Evolutionary conservation across 2,888 invertebrate genomes (phyloP), one percentile per base, ranked within the genome.

Genomic region (Plagiodera versicolora): DNA sequence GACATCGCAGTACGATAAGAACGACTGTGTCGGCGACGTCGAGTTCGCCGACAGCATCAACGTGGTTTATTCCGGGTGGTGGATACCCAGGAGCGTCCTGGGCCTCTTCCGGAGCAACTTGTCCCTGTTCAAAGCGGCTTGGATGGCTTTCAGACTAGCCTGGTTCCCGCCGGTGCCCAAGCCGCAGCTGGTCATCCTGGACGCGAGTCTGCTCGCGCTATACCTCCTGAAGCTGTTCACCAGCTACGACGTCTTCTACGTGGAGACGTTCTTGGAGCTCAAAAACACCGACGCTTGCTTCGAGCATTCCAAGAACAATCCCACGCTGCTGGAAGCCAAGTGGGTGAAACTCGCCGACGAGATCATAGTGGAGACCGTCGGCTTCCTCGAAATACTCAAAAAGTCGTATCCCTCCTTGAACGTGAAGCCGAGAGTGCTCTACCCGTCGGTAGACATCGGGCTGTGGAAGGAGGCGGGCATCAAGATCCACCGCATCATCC

Each of bases 381-480:
- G 72, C 2, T 72, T 78, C 47, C 73, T 71, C 0, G 75, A 77
- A 17, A 70, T 78, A 19, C 72, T 78, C 55, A 69, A 66, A 53
- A 70, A 75, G 54, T 76, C 76, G 0, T 75, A 72, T 61, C 77
- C 78, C 4, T 66, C 70, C 6, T 46, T 75, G 5, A 63, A 59
- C 1, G 68, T 68, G 20, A 67, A 72, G 19, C 61, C 75, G 0
- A 67, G 60, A 59, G 69, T 76, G 11, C 56, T 79, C 30, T 72
- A 72, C 28, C 77, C 77, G 1, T 73, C 75, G 18, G 70, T 75
- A 5, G 79, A 78, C 48, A 69, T 75, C 9, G 78, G 78, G 1
- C 60, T 74, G 3, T 78, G 77, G 77, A 69, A 63, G 0, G 74
- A 75, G 56, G 70, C 74, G 0, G 66, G 68, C 6, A 72, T 76